Evolutionary conservation across 2,113 vertebrate species (phyloP).

Genomic region (Onychostruthus taczanowskii): DNA sequence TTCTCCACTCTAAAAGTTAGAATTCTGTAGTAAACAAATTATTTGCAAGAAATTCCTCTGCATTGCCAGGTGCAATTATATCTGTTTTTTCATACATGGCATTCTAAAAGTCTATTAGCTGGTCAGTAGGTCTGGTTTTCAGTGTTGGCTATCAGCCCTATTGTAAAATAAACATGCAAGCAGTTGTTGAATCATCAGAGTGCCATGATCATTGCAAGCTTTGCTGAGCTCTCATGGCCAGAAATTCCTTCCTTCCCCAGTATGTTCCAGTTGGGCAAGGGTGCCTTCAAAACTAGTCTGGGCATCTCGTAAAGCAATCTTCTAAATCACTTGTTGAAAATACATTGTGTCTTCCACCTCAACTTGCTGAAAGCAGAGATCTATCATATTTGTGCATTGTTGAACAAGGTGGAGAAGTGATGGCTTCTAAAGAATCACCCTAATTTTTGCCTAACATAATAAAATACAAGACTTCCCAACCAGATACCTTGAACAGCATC

Average conservation of each 20-base stretch:
- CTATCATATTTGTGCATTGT: not conserved
- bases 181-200: not conserved
- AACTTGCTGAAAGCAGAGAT: not conserved
- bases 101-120: not conserved
- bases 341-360: not conserved
- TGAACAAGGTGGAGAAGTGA: not conserved
- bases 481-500: not conserved
- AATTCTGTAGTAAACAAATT: not conserved
- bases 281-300: not conserved
- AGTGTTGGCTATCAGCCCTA: not conserved
- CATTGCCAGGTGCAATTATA: not conserved
- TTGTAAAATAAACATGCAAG: not conserved
- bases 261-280: not conserved
- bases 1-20: not conserved
- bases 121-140: not conserved
- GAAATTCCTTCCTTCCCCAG: not conserved
- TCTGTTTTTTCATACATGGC: not conserved
- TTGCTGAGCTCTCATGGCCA: fast-evolving
- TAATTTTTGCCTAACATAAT: not conserved
- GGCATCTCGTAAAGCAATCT: not conserved
- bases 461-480: not conserved
- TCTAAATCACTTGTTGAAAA: not conserved
- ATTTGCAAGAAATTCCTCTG: not conserved
- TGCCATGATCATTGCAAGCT: not conserved
- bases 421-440: not conserved